These are phyloP conservation scores for Mimachlamys varia DNA, from an alignment of 2,888 invertebrate genomes.

Conservation along the genomic window DNA sequence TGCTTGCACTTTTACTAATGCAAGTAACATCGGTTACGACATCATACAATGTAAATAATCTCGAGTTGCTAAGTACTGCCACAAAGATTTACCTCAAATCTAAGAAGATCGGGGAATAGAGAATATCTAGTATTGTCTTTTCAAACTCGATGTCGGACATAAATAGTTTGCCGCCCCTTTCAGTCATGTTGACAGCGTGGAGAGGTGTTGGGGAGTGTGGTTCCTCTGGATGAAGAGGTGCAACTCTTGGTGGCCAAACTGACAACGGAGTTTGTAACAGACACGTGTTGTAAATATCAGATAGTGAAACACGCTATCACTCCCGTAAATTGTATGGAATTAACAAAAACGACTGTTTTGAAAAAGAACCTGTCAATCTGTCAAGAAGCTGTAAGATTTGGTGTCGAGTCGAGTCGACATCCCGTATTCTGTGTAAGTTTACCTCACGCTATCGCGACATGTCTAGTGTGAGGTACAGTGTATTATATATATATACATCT, in stretches of 20 bases:
- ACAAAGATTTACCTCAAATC: background rate
- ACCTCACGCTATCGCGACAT: background rate
- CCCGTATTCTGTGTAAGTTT: background rate
- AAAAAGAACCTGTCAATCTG: background rate
- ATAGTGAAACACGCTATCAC: background rate
- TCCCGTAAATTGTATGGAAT: background rate
- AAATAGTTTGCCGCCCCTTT: background rate
- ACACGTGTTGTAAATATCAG: background rate
- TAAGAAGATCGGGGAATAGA: background rate
- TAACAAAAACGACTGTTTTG: background rate
- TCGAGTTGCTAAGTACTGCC: background rate
- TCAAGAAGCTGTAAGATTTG: background rate
- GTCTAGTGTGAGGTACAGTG: background rate
- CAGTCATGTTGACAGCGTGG: background rate
- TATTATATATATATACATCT: background rate
- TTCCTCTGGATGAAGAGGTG: background rate
- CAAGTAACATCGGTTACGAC: no score
- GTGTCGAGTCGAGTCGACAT: background rate
- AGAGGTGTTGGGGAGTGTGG: background rate
- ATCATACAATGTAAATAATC: no score
- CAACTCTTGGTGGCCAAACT: background rate
- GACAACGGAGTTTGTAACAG: background rate
- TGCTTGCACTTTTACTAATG: no score
- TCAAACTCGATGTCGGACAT: background rate
- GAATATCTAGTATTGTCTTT: background rate